Conservation (phyloP, 2,797 vertebrate genomes). For the Pachyuromys duprasi region DNA sequence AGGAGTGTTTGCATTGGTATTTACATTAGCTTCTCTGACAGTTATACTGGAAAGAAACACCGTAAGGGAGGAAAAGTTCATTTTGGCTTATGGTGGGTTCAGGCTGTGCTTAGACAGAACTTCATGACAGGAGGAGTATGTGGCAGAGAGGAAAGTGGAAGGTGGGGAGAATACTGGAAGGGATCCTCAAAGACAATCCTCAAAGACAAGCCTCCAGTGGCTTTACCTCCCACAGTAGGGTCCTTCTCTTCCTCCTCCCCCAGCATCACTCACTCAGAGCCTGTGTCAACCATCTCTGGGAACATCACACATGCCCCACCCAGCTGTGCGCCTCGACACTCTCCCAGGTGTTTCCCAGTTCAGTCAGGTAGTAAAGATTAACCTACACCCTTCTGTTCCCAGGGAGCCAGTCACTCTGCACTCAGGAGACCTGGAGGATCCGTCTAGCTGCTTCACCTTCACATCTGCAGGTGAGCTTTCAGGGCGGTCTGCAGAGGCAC, state of each 20-base stretch:
- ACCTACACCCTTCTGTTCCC: constrained; percentile 66
- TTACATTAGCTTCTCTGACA: not conserved
- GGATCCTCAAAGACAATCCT: not conserved
- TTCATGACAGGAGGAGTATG: not conserved
- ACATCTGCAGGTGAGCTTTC: constrained; percentile 86
- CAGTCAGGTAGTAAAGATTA: not conserved
- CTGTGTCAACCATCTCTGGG: not conserved
- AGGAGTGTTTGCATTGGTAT: not conserved
- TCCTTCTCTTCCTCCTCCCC: no score
- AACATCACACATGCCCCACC: not conserved
- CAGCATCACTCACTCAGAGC: not conserved
- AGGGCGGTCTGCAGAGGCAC: not conserved
- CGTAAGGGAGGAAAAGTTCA: not conserved
- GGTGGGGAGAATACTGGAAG: not conserved
- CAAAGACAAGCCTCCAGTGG: not conserved
- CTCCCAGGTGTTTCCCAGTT: not conserved
- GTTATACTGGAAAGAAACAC: not conserved
- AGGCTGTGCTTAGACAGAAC: not conserved
- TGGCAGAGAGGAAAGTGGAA: not conserved
- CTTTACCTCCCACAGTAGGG: not conserved
- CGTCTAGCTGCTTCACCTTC: constrained; percentile 66
- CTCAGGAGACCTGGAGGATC: constrained; percentile 79
- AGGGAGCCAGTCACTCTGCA: constrained; percentile 84
- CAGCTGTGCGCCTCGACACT: not conserved
- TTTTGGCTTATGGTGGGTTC: not conserved